Percentiles rank a stretch among this genome's conserved stretches.
These are phyloP conservation scores for Sebastes iracundus DNA, from an alignment of 2,797 vertebrate genomes.

Conservation along the genomic window DNA sequence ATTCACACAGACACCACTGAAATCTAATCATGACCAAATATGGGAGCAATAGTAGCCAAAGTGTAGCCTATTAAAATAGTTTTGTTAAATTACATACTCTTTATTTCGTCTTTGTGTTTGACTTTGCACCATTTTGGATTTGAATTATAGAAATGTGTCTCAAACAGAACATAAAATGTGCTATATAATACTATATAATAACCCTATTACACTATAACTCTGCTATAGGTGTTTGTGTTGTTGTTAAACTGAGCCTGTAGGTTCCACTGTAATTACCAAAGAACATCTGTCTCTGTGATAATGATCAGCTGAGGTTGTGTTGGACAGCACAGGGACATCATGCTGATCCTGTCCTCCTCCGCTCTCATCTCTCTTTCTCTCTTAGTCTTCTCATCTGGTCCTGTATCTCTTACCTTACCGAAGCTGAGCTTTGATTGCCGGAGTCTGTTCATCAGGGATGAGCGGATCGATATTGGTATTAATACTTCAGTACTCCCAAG, in stretches of 20 bases:
- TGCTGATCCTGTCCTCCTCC: neutral
- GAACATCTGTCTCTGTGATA: neutral
- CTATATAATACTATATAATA: neutral
- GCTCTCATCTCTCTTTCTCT: neutral
- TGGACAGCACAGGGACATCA: neutral
- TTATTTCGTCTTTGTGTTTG: too few species aligned
- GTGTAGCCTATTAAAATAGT: too few species aligned
- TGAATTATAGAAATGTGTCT: neutral
- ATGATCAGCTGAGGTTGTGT: neutral
- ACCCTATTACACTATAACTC: neutral
- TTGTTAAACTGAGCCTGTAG: neutral
- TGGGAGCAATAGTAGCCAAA: too few species aligned
- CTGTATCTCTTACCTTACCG: accelerated
- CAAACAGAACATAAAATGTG: neutral
- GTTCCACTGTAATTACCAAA: neutral
- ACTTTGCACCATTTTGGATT: too few species aligned
- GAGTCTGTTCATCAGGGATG: too few species aligned
- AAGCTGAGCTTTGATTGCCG: too few species aligned
- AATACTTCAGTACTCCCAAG: too few species aligned
- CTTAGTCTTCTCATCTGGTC: neutral
- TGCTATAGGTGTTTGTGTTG: neutral
- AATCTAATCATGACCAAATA: too few species aligned
- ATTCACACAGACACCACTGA: too few species aligned
- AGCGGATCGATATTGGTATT: too few species aligned
- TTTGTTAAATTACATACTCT: too few species aligned